These are phyloP conservation scores for Marasmarcha lunaedactyla DNA, from an alignment of 2,888 invertebrate species.

Conservation along the genomic window DNA sequence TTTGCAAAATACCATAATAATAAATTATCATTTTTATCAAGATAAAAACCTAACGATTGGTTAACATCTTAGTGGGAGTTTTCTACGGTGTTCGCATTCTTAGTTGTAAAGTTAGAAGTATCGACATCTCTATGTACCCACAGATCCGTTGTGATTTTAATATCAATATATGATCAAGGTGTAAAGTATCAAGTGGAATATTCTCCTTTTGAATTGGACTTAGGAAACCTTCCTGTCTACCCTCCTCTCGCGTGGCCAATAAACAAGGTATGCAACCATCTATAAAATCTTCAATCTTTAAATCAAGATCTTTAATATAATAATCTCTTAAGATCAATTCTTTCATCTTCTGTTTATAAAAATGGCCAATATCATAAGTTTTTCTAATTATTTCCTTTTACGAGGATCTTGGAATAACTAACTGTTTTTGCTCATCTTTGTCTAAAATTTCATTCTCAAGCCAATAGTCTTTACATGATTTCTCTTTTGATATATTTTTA, in stretches of 20 bases:
- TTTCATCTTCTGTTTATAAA: conserved; percentile 14
- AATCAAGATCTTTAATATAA: conserved; percentile 11
- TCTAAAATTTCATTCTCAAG: conserved; percentile 17
- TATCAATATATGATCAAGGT: conserved; percentile 31
- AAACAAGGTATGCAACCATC: conserved; percentile 15
- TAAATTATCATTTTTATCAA: too few species aligned
- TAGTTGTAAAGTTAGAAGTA: too few species aligned
- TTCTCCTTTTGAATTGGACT: conserved; percentile 25
- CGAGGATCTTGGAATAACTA: conserved; percentile 22
- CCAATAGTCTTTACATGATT: conserved; percentile 13
- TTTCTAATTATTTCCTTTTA: too few species aligned
- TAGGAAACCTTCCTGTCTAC: conserved; percentile 24
- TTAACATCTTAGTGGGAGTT: too few species aligned
- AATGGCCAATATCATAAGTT: conserved; percentile 17
- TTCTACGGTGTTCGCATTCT: too few species aligned
- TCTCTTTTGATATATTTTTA: conserved; percentile 10
- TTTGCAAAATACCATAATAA: too few species aligned
- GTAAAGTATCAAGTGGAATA: conserved; percentile 24
- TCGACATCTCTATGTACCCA: too few species aligned
- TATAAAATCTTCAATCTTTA: conserved; percentile 15
- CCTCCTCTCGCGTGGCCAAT: conserved; percentile 17
- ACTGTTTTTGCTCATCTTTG: conserved; percentile 14
- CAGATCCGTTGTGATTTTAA: too few species aligned
- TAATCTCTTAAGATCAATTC: conserved; percentile 8
- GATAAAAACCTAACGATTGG: too few species aligned